Conservation (phyloP, 1,140 invertebrate genomes). For the Plectus sambesii region DNA sequence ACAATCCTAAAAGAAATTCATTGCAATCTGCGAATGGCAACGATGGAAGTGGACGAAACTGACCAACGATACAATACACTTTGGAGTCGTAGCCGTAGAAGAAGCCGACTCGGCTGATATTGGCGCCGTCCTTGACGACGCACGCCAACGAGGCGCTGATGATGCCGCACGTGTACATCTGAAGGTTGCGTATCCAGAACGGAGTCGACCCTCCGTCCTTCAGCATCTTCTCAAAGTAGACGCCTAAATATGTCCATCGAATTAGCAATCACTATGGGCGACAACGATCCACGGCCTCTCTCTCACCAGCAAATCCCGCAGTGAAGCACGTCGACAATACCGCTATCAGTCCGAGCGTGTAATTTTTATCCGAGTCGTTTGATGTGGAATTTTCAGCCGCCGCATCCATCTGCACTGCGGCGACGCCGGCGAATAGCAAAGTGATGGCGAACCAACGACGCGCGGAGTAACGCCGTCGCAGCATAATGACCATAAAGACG, state of each 20-base stretch:
- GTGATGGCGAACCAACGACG: slow-evolving; percentile 39
- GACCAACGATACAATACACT: slow-evolving; percentile 37
- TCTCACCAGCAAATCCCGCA: slow-evolving; percentile 38
- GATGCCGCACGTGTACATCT: slow-evolving; percentile 34
- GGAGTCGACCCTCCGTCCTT: slow-evolving; percentile 41
- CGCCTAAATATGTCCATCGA: slow-evolving; percentile 20
- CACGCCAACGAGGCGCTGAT: slow-evolving; percentile 22
- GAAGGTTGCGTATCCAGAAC: slow-evolving; percentile 43
- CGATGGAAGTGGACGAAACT: slow-evolving; percentile 11
- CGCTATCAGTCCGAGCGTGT: slow-evolving; percentile 34
- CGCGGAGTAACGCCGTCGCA: slow-evolving; percentile 35
- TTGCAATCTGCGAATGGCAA: slow-evolving; percentile 6
- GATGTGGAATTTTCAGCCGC: not conserved
- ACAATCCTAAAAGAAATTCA: slow-evolving; percentile 28
- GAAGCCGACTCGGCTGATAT: slow-evolving; percentile 30
- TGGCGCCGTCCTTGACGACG: slow-evolving; percentile 8
- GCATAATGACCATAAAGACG: slow-evolving; percentile 43
- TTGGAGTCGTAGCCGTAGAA: slow-evolving; percentile 36
- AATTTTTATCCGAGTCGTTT: slow-evolving; percentile 23
- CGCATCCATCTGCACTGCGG: slow-evolving; percentile 32
- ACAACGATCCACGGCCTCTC: too few relatives aligned
- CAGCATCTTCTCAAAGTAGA: slow-evolving; percentile 46
- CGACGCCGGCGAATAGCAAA: slow-evolving; percentile 42
- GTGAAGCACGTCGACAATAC: slow-evolving; percentile 41
- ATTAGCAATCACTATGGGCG: too few relatives aligned